Evolutionary conservation across 2,113 vertebrate species (phyloP).

Genomic region (Zingel zingel): DNA sequence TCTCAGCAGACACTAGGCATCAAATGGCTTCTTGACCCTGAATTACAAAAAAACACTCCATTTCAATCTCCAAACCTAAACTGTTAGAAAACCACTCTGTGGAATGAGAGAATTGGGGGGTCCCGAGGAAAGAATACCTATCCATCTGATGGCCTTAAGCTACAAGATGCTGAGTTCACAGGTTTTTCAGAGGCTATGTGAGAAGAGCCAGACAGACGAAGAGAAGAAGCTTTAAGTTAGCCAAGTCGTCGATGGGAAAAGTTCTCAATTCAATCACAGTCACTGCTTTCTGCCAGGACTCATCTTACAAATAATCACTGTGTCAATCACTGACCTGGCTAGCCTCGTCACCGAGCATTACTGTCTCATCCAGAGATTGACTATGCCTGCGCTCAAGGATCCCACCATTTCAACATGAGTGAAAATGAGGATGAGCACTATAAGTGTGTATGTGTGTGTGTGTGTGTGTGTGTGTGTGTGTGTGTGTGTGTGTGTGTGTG

Average conservation of each 20-base stretch:
- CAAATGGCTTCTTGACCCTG: conserved; percentile 19
- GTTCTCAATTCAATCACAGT: conserved; percentile 57
- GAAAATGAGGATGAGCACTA: conserved; percentile 30
- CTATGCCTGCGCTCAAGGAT: conserved; percentile 27
- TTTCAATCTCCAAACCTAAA: conserved; percentile 29
- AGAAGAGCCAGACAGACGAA: conserved; percentile 31
- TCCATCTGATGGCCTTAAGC: conserved; percentile 23
- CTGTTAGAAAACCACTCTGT: conserved; percentile 43
- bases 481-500: conserved; percentile 2
- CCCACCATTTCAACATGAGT: conserved; percentile 5
- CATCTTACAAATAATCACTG: conserved; percentile 79
- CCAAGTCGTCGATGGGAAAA: conserved; percentile 58
- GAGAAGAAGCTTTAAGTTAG: conserved; percentile 16
- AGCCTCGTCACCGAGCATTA: conserved; percentile 60
- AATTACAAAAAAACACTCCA: not conserved
- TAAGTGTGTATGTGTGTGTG: not conserved
- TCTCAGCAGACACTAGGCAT: not conserved
- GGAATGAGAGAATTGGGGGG: conserved; percentile 19
- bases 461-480: not conserved
- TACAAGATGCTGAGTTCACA: conserved; percentile 28
- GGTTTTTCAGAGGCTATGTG: conserved; percentile 40
- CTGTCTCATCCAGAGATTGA: conserved; percentile 51
- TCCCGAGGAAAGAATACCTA: conserved; percentile 35
- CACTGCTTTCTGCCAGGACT: conserved; percentile 69
- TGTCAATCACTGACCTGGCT: conserved; percentile 65